phyloP scores from a whole-genome alignment of 2,888 invertebrate genomes.

The Endotricha flammealis region DNA sequence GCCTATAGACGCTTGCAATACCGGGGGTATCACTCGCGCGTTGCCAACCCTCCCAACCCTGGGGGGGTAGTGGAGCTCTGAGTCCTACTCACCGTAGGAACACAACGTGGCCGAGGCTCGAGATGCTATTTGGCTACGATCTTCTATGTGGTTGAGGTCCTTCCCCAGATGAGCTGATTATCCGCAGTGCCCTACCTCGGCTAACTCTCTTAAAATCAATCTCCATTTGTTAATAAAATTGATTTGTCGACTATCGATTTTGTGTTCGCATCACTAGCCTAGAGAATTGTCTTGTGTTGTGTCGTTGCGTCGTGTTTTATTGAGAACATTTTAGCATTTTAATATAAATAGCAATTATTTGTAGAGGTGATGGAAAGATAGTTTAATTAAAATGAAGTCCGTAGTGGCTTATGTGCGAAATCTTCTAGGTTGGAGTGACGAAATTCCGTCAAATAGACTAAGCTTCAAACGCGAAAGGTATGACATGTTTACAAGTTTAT shows the following conservation, averaged over 20 bases:
- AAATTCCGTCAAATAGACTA: constrained; percentile 41
- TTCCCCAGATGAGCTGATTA: no score
- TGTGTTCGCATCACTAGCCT: neutral
- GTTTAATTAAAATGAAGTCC: constrained; percentile 60
- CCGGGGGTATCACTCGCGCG: no score
- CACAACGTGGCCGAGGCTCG: no score
- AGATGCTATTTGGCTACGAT: no score
- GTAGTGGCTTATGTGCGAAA: constrained; percentile 60
- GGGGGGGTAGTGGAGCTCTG: no score
- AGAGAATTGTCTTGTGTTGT: neutral
- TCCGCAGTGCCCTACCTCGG: no score
- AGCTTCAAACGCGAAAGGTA: constrained; percentile 74
- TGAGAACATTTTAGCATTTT: constrained; percentile 31
- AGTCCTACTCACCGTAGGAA: no score
- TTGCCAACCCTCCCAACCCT: no score
- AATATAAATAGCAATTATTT: constrained; percentile 18
- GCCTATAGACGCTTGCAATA: no score
- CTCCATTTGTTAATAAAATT: no score
- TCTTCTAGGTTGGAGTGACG: constrained; percentile 57
- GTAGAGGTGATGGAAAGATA: constrained; percentile 58
- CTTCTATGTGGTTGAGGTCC: no score
- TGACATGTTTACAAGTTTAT: constrained; percentile 65
- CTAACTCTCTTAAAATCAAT: no score
- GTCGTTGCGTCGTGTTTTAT: constrained; percentile 26
- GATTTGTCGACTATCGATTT: constrained; percentile 12